phyloP scores from a whole-genome alignment of 1,140 invertebrate species.

The Aphaenogaster rudis region DNA sequence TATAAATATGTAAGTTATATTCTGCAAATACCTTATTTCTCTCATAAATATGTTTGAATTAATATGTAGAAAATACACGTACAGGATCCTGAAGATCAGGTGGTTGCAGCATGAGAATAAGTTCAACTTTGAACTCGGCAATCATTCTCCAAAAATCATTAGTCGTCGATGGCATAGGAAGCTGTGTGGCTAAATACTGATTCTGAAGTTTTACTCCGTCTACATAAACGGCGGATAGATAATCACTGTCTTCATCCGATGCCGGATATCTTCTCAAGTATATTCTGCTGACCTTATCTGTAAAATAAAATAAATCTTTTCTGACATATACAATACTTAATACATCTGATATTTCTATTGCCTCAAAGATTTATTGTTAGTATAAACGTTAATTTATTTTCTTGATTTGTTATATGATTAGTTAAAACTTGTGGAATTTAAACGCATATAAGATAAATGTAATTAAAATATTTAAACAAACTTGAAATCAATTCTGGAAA shows the following conservation, averaged over 20 bases:
- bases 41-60: background rate
- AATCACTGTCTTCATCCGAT: constrained; percentile 79
- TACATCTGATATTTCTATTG: background rate
- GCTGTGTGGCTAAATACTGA: constrained; percentile 95
- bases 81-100: constrained; percentile 75
- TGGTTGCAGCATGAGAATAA: constrained; percentile 88
- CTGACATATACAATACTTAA: background rate
- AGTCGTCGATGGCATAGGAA: constrained; percentile 95
- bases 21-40: background rate
- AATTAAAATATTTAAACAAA: constrained; percentile 1
- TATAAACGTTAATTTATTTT: background rate
- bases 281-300: constrained; percentile 65
- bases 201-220: constrained; percentile 87
- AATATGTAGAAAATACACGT: constrained; percentile 19
- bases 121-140: constrained; percentile 89
- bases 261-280: constrained; percentile 76
- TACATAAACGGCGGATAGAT: constrained; percentile 75
- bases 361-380: background rate
- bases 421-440: background rate
- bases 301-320: background rate
- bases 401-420: background rate
- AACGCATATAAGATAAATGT: background rate
- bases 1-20: background rate
- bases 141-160: constrained; percentile 97
- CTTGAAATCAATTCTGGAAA: constrained; percentile 75